Evolutionary conservation across 2,113 vertebrate genomes (phyloP).

Genomic region (Tyto alba): DNA sequence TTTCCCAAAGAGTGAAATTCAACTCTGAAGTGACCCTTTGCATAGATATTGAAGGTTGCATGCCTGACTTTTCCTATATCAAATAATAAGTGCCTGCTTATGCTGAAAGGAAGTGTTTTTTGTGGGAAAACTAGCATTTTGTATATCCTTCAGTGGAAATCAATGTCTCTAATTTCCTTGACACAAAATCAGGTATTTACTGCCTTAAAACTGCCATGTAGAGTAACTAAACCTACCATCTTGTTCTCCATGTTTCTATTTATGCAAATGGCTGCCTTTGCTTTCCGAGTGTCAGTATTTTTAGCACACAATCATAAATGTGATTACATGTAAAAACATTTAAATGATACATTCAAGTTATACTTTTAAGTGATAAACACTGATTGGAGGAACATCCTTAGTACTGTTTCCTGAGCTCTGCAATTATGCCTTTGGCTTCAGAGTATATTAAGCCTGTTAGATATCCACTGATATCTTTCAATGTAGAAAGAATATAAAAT

Average conservation of each 20-base stretch:
- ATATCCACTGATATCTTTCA: not conserved
- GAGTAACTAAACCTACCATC: not conserved
- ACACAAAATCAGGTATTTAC: not conserved
- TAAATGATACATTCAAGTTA: not conserved
- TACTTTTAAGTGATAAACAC: not conserved
- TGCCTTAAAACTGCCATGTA: not conserved
- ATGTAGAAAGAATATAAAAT: not conserved
- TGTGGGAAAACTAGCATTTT: not conserved
- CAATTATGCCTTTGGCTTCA: not conserved
- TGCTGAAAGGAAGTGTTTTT: not conserved
- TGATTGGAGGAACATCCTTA: not conserved
- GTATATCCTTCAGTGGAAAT: not conserved
- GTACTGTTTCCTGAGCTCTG: not conserved
- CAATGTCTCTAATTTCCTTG: not conserved
- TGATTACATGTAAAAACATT: not conserved
- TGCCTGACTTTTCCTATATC: not conserved
- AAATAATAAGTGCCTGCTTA: not conserved
- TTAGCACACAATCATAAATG: not conserved
- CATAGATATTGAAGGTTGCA: not conserved
- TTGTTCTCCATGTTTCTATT: not conserved
- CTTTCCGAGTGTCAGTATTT: not conserved
- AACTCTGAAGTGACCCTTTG: not conserved
- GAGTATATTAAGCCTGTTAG: not conserved
- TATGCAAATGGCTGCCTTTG: not conserved
- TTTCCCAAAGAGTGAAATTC: not conserved